Evolutionary conservation across 2,888 invertebrate genomes (phyloP).

Genomic region (Sycophila texana): DNA sequence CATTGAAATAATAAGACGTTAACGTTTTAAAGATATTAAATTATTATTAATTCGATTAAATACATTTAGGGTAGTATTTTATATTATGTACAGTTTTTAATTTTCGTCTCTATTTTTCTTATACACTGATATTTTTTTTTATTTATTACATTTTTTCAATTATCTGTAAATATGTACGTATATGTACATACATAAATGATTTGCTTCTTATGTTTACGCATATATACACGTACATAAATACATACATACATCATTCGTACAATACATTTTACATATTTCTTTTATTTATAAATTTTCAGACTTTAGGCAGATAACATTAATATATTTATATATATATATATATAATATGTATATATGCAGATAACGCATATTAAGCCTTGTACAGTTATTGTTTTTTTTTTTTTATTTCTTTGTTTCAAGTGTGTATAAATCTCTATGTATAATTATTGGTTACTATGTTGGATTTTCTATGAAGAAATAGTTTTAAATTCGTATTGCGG

Average conservation of each 20-base stretch:
- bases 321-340: neutral
- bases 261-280: slow-evolving; percentile 52
- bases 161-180: slow-evolving; percentile 32
- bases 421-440: slow-evolving; percentile 79
- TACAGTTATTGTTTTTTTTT: slow-evolving; percentile 48
- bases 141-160: slow-evolving; percentile 48
- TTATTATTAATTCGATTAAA: slow-evolving; percentile 70
- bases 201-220: neutral
- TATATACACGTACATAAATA: no score
- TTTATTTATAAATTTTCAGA: slow-evolving; percentile 55
- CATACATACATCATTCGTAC: slow-evolving; percentile 5
- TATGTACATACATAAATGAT: slow-evolving; percentile 11
- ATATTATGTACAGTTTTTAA: slow-evolving; percentile 69
- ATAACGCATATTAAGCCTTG: slow-evolving; percentile 52
- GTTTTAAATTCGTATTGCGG: slow-evolving; percentile 25
- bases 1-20: slow-evolving; percentile 56
- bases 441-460: slow-evolving; percentile 22
- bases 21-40: slow-evolving; percentile 73
- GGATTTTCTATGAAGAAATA: slow-evolving; percentile 2
- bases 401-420: slow-evolving; percentile 25
- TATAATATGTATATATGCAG: slow-evolving; percentile 45
- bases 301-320: slow-evolving; percentile 55
- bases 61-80: slow-evolving; percentile 70
- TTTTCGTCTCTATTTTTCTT: slow-evolving; percentile 55
- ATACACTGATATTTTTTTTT: slow-evolving; percentile 46